Evolutionary conservation across 2,113 vertebrate genomes (phyloP).

Genomic region (Cranoglanis bouderius): DNA sequence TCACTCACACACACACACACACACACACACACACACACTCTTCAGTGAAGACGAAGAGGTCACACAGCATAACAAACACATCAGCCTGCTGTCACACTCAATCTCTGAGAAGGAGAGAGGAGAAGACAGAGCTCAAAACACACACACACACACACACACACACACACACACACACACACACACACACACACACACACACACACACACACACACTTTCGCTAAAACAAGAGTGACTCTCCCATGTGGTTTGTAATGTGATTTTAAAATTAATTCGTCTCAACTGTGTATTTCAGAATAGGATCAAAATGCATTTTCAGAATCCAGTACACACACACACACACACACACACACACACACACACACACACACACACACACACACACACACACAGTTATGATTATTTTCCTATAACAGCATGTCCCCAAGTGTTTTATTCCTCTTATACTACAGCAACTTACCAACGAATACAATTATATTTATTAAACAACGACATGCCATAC

Average conservation of each 20-base stretch:
- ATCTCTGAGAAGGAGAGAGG: background rate
- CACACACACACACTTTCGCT: background rate
- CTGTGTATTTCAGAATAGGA: background rate
- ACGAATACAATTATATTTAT: background rate
- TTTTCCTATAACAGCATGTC: background rate
- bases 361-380: background rate
- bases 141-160: conserved; percentile 14
- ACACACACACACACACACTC: conserved; percentile 26
- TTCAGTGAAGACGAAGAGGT: background rate
- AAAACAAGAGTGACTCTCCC: background rate
- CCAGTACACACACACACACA: background rate
- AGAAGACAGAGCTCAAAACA: background rate
- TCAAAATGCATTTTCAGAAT: background rate
- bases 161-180: conserved; percentile 3
- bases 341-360: background rate
- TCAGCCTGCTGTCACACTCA: conserved; percentile 6
- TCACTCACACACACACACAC: background rate
- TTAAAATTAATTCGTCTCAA: conserved; percentile 7
- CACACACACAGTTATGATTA: background rate
- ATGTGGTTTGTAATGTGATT: conserved; percentile 5
- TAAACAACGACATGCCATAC: background rate
- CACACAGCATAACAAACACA: conserved; percentile 19
- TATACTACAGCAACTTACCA: background rate
- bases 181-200: background rate
- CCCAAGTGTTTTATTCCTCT: background rate